Percentiles rank a stretch among this genome's conserved stretches.
Evolutionary conservation across 2,888 invertebrate genomes (phyloP).

Genomic region (Hirudinaria manillensis): DNA sequence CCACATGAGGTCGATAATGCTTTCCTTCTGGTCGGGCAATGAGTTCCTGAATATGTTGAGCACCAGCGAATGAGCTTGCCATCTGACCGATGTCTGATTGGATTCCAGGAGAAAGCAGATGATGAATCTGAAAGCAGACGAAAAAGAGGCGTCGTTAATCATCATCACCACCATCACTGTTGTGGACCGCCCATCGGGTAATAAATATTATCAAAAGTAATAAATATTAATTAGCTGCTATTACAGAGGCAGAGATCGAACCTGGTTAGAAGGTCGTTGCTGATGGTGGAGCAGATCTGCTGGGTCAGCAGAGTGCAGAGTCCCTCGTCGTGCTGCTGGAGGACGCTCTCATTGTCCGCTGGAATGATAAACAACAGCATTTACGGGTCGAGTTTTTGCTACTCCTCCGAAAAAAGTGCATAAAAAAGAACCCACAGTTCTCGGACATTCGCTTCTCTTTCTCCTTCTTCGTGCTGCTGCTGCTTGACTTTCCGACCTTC

Average conservation of each 20-base stretch:
- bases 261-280: constrained; percentile 58
- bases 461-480: constrained; percentile 46
- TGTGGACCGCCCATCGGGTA: no score
- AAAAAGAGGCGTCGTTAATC: neutral
- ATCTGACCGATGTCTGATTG: constrained; percentile 82
- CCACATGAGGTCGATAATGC: constrained; percentile 78
- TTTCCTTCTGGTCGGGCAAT: constrained; percentile 65
- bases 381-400: neutral
- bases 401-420: neutral
- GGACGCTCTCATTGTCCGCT: constrained; percentile 4
- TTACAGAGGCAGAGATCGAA: neutral
- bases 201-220: no score
- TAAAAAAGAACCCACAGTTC: constrained; percentile 43
- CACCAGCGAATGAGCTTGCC: constrained; percentile 77
- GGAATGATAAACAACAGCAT: no score
- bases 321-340: constrained; percentile 57
- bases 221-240: no score
- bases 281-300: constrained; percentile 66
- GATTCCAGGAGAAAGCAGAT: constrained; percentile 86
- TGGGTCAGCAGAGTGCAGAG: constrained; percentile 66
- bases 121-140: constrained; percentile 63
- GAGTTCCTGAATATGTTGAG: constrained; percentile 47
- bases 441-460: constrained; percentile 40
- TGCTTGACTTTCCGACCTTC: constrained; percentile 38
- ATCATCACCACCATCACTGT: neutral